phyloP scores from a whole-genome alignment of 2,113 vertebrate genomes.

The Festucalex cinctus region DNA sequence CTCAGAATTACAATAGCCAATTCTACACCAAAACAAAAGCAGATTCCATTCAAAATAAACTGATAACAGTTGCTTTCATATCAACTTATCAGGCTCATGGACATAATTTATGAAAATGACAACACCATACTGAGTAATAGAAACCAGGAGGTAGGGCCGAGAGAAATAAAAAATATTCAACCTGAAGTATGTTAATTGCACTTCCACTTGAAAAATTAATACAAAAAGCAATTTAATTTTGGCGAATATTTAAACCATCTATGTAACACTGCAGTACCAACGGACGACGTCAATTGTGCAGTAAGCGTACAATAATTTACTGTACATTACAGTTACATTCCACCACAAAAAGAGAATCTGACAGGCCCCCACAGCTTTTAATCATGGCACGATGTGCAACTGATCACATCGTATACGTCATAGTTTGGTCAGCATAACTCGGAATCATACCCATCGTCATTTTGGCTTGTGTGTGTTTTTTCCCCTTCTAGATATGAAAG shows the following conservation, averaged over 20 bases:
- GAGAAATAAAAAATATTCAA: no score
- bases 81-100: background rate
- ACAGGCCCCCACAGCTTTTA: background rate
- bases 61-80: background rate
- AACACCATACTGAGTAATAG: no score
- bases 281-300: background rate
- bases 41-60: background rate
- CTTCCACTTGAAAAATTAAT: background rate
- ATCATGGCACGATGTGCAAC: background rate
- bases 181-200: background rate
- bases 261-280: background rate
- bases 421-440: background rate
- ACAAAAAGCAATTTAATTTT: background rate
- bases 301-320: background rate
- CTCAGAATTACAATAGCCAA: background rate
- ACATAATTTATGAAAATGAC: background rate
- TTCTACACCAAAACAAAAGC: background rate
- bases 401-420: background rate
- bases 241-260: background rate
- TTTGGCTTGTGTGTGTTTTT: background rate
- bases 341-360: background rate
- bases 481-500: conserved; percentile 19
- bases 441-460: background rate
- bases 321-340: background rate
- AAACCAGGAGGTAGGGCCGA: no score